Base-by-base conservation (phyloP, 1,140 invertebrate species). In the Babylonia areolata region DNA sequence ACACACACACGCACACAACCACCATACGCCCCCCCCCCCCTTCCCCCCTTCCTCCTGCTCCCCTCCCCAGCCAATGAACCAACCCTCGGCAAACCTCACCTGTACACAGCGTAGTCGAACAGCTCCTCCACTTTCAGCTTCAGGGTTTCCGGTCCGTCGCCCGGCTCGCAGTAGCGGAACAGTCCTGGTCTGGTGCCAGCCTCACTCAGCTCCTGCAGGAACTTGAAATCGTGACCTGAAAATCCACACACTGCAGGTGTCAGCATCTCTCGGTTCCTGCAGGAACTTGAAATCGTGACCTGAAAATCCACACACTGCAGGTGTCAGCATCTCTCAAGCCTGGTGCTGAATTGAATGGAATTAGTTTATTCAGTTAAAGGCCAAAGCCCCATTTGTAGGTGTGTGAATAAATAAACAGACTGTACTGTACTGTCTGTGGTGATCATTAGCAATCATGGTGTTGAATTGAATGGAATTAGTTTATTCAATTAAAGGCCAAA, bases 111-210 rank as follows among this genome's bases (percentile, higher is more conserved):
- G 64, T 85, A 88, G 51, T 89, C 85, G 58, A 89, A 89, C 12
- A 89, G 80, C 80, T 89, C 88, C 81, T 88, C 77, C 33, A 89
- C 81, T 80, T 89, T 89, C 15, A 85, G 79, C 54, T 73, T 82
- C 6, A 89, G 79, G 1, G 82, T 77, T 3, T 37, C 77, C 20
- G 85, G 85, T 85, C 2, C 88, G 84, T 73, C 87, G 28, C 42
- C 37, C 3, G 71, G 82, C 39, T 89, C 87, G 81, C 88, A 89
- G 54, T 89, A 89, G 40, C 89, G 81, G 40, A 78, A 89, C 46
- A 89, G 69, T 5, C 89, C 89, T 6, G 79, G 58, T 23, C 78
- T 82, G 2, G 51, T 58, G 23, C 89, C 89, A 20, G 73, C 79
- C 0, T 54, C 42, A 20, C 54, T 83, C 42, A 89, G 78, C n/a